Conservation (phyloP, 2,888 invertebrate species). For the Sympetrum striolatum region DNA sequence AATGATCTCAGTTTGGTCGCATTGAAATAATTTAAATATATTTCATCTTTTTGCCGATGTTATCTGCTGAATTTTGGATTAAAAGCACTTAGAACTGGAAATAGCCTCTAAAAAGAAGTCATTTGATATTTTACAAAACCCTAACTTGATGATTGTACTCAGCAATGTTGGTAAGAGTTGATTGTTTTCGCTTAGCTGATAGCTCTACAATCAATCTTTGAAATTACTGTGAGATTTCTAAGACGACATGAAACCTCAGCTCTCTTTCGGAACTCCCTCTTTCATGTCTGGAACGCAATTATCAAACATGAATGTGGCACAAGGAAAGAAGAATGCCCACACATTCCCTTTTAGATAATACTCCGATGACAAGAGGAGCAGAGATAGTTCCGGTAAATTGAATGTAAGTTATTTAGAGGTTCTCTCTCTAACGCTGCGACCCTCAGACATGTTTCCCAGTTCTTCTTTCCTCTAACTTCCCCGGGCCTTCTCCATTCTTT, state of each 20-base stretch:
- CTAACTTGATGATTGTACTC: no score
- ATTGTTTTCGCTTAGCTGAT: no score
- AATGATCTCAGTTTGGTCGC: no score
- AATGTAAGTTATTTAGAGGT: neutral
- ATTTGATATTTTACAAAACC: no score
- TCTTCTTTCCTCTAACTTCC: neutral
- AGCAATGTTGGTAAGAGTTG: no score
- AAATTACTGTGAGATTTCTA: no score
- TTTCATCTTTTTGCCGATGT: no score
- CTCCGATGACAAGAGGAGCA: neutral
- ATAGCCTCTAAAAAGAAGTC: no score
- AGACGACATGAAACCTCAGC: neutral
- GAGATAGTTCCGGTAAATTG: neutral
- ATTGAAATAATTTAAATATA: no score
- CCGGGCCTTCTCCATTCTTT: neutral
- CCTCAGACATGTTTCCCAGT: neutral
- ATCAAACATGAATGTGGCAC: neutral
- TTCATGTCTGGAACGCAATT: neutral
- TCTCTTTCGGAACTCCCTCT: neutral
- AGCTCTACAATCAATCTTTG: no score
- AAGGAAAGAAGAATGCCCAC: neutral
- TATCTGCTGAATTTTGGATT: no score
- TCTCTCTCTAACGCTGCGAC: neutral
- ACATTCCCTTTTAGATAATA: neutral
- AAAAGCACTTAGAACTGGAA: no score